These are phyloP conservation scores for Apeira syringaria DNA, from an alignment of 2,888 invertebrate genomes.

Conservation along the genomic window DNA sequence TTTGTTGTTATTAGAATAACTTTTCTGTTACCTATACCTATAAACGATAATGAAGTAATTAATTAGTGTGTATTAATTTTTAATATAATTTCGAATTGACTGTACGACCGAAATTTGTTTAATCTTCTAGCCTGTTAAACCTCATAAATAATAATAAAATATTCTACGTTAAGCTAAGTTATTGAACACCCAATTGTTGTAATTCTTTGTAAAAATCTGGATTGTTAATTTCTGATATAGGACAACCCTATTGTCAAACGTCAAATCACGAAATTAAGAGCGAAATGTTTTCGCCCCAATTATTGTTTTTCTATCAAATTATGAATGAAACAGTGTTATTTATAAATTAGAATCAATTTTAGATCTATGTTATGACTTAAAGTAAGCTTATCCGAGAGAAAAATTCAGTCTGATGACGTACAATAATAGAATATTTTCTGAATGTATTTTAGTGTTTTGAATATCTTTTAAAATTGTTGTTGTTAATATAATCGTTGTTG, in stretches of 20 bases:
- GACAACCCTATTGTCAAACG: slow-evolving; percentile 53
- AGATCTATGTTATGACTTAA: slow-evolving; percentile 28
- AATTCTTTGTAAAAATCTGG: too few relatives aligned
- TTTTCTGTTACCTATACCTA: too few relatives aligned
- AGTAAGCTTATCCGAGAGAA: slow-evolving; percentile 25
- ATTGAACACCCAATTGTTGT: too few relatives aligned
- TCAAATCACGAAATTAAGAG: slow-evolving; percentile 68
- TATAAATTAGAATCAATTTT: slow-evolving; percentile 39
- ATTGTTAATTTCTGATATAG: slow-evolving; percentile 6
- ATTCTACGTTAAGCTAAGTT: too few relatives aligned
- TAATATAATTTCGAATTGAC: too few relatives aligned
- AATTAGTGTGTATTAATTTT: too few relatives aligned
- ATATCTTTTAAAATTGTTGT: slow-evolving; percentile 22
- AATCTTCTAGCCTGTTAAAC: too few relatives aligned
- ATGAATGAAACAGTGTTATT: slow-evolving; percentile 69
- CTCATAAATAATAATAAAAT: too few relatives aligned
- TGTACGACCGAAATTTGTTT: too few relatives aligned
- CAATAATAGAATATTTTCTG: slow-evolving; percentile 32
- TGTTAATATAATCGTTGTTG: slow-evolving; percentile 31
- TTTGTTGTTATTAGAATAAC: too few relatives aligned
- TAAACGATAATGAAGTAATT: too few relatives aligned
- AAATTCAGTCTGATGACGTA: slow-evolving; percentile 31
- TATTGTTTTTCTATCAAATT: slow-evolving; percentile 55
- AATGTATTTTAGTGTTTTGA: slow-evolving; percentile 35
- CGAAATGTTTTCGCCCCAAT: slow-evolving; percentile 59